These are phyloP conservation scores for Ips typographus DNA, from an alignment of 1,140 invertebrate species.

Conservation along the genomic window DNA sequence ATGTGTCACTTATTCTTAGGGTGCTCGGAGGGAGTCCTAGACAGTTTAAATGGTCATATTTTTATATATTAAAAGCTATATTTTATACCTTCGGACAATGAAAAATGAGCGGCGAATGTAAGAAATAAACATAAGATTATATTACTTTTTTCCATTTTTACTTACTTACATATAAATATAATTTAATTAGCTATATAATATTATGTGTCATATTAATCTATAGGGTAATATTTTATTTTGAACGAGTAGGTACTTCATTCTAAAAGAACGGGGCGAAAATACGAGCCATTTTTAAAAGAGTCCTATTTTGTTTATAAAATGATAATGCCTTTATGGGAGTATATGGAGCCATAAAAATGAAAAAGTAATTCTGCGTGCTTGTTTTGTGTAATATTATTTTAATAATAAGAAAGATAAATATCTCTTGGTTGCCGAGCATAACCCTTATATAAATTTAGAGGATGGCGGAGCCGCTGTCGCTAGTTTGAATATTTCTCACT, in stretches of 20 bases:
- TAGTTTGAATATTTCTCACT: background rate
- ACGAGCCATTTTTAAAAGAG: slow-evolving; percentile 23
- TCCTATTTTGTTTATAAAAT: slow-evolving; percentile 38
- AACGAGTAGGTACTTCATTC: slow-evolving; percentile 16
- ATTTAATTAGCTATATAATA: background rate
- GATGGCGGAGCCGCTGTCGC: background rate
- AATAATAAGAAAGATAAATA: slow-evolving; percentile 40
- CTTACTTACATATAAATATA: background rate
- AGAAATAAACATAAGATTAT: background rate
- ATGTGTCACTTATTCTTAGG: slow-evolving; percentile 32
- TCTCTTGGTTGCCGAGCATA: slow-evolving; percentile 23
- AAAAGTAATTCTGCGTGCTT: slow-evolving; percentile 39
- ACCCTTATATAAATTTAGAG: slow-evolving; percentile 29
- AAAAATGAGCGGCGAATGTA: background rate
- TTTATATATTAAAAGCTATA: slow-evolving; percentile 36
- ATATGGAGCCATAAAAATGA: slow-evolving; percentile 38
- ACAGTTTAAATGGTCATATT: slow-evolving; percentile 35
- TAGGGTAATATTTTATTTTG: slow-evolving; percentile 22
- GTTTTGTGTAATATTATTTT: slow-evolving; percentile 39
- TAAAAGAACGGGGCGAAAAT: slow-evolving; percentile 18
- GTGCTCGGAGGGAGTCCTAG: slow-evolving; percentile 14
- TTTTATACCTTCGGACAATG: slow-evolving; percentile 33
- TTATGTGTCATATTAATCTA: slow-evolving; percentile 5
- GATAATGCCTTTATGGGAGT: slow-evolving; percentile 34
- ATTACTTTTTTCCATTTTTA: background rate